Evolutionary conservation across 2,888 invertebrate genomes (phyloP).

Genomic region (Pandemis heparana): DNA sequence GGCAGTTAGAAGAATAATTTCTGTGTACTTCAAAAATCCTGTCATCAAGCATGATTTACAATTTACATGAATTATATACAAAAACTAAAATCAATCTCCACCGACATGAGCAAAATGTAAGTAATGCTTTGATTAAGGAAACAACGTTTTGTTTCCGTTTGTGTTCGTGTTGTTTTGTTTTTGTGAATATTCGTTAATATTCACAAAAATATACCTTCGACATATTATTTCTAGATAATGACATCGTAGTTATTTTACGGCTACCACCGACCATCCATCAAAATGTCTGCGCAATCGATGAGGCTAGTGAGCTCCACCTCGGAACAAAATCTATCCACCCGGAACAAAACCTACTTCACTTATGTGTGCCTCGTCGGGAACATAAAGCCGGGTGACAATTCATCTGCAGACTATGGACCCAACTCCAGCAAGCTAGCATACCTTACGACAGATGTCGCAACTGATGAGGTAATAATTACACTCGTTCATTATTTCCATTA

Average conservation of each 20-base stretch:
- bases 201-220: no score
- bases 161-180: no score
- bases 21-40: conserved; percentile 14
- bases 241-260: neutral
- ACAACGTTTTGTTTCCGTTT: no score
- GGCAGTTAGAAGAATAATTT: conserved; percentile 1
- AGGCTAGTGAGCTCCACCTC: conserved; percentile 65
- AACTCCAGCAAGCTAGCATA: conserved; percentile 41
- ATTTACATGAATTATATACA: neutral
- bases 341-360: neutral
- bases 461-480: conserved; percentile 50
- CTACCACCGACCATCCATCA: neutral
- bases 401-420: conserved; percentile 42
- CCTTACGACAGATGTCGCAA: conserved; percentile 47
- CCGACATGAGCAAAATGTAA: neutral
- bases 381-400: conserved; percentile 55
- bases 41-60: conserved; percentile 5
- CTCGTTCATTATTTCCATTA: no score
- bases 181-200: no score
- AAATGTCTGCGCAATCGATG: conserved; percentile 48
- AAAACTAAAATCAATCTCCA: neutral
- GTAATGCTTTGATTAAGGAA: neutral
- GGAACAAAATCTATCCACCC: conserved; percentile 68
- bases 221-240: conserved; percentile 11
- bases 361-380: conserved; percentile 72